Evolutionary conservation across 1,140 invertebrate genomes (phyloP), one percentile per base, ranked within the genome.

Genomic region (Cherax quadricarinatus): DNA sequence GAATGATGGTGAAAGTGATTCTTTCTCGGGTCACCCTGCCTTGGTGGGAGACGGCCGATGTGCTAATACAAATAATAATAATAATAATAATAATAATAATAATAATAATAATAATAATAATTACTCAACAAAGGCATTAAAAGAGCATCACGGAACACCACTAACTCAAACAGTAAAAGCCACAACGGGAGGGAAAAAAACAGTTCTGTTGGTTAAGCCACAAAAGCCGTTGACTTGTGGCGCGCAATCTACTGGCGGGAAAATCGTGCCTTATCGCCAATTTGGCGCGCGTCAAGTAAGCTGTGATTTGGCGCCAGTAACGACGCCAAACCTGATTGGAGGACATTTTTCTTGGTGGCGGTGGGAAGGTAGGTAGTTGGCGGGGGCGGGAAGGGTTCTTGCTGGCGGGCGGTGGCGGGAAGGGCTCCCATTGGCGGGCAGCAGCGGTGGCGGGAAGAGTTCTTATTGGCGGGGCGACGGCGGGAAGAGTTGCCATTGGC

Each of bases 261-360:
- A 91, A 91, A 91, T 81, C 90, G 90, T 91, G 90, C 90, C 90
- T 78, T 91, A 91, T 91, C 90, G 84, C 10, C 85, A 91, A 91
- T 87, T 91, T 91, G 90, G 90, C 78, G 90, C 84, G 62, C 90
- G 84, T 84, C 90, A 86, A 79, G 90, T 91, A 91, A 91, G 90
- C 90, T 91, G 90, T 86, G 90, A 91, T 91, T 91, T 91, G 90
- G 90, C 90, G 90, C 90, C 90, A 91, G 87, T 91, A 91, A 91
- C 90, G 90, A 91, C 84, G 90, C 84, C 84, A 91, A 91, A 57
- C 90, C 84, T 91, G 90, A 91, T 91, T 91, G 90, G 90, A 91
- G 87, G 90, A 91, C 90, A 91, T 91, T 91, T 91, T 91, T 91
- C 84, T 91, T 91, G 90, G 73, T 84, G 86, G 70, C 78, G 66